These are phyloP conservation scores for Gavialis gangeticus DNA, from an alignment of 2,113 vertebrate genomes.

Conservation along the genomic window DNA sequence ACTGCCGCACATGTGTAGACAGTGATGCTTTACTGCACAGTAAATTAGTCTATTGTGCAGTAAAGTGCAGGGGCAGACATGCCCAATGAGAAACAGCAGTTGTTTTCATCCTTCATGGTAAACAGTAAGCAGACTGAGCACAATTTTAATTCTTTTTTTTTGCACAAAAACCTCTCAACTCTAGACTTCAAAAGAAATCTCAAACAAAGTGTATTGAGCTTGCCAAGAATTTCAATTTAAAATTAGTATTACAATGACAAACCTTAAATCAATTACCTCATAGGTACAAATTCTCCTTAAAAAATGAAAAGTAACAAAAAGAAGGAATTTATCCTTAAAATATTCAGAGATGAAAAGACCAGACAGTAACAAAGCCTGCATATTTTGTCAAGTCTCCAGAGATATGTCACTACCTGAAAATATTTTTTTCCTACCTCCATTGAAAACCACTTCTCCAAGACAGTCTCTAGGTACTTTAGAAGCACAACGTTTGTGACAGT, in stretches of 20 bases:
- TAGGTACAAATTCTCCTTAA: not conserved
- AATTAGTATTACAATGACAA: not conserved
- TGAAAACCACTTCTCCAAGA: constrained; percentile 95
- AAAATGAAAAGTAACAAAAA: not conserved
- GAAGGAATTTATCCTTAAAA: not conserved
- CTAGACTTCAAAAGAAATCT: not conserved
- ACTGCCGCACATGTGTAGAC: no score
- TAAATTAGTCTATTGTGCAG: not conserved
- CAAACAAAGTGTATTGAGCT: not conserved
- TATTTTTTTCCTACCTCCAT: constrained; percentile 86
- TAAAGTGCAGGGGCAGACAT: not conserved
- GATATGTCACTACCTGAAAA: constrained; percentile 17
- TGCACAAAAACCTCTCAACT: not conserved
- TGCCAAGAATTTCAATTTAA: not conserved
- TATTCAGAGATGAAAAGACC: not conserved
- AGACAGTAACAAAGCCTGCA: not conserved
- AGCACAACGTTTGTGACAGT: constrained; percentile 97
- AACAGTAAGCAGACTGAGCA: not conserved
- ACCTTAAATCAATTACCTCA: not conserved
- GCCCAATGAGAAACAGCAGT: not conserved
- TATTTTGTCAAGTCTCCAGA: not conserved
- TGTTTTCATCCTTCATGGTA: not conserved
- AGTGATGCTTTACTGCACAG: not conserved
- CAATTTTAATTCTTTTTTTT: not conserved
- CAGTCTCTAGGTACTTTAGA: constrained; percentile 97